Conservation (phyloP, 1,140 invertebrate genomes). For the Aphis gossypii region DNA sequence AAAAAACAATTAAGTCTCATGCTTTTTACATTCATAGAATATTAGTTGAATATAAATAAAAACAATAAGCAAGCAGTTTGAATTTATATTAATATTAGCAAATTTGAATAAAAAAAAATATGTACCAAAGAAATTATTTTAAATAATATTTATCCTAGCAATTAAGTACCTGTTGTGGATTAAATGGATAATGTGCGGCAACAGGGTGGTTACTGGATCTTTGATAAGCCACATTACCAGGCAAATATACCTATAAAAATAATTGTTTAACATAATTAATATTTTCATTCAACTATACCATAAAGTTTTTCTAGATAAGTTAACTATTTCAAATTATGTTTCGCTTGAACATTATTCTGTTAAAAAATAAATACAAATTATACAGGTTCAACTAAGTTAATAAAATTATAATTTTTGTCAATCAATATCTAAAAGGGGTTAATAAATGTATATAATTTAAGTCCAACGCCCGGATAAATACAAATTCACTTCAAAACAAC, state of each 20-base stretch:
- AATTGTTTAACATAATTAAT: background rate
- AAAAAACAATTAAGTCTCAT: background rate
- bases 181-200: background rate
- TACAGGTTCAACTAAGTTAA: background rate
- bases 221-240: background rate
- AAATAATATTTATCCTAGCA: background rate
- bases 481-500: background rate
- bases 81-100: background rate
- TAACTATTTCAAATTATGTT: background rate
- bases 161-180: conserved; percentile 37
- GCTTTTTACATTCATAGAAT: background rate
- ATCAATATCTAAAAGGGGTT: background rate
- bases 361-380: background rate
- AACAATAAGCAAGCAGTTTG: background rate
- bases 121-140: background rate
- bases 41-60: background rate
- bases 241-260: conserved; percentile 43
- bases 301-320: background rate
- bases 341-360: background rate
- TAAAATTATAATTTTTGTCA: background rate
- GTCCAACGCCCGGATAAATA: conserved; percentile 31
- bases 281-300: too few relatives aligned
- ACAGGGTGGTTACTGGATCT: background rate
- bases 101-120: background rate
- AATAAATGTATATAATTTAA: background rate